phyloP scores from a whole-genome alignment of 2,888 invertebrate species.

The Thymelicus sylvestris region DNA sequence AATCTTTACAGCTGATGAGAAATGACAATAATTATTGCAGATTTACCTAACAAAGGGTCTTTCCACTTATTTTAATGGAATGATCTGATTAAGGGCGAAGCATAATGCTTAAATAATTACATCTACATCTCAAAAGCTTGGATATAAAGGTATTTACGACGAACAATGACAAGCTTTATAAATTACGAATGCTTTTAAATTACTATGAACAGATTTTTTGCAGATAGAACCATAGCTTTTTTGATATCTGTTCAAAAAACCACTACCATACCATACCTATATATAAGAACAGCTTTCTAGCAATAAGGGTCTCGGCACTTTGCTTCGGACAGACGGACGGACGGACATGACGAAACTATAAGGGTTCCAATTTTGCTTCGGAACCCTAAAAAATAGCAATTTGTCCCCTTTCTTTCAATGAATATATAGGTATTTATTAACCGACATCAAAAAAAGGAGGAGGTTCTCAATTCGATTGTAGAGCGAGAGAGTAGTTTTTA shows the following conservation, averaged over 20 bases:
- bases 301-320: too few species aligned
- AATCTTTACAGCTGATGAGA: background rate
- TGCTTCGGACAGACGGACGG: too few species aligned
- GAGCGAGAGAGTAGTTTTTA: too few species aligned
- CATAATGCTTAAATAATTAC: background rate
- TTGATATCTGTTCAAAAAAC: background rate
- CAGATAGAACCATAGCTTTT: background rate
- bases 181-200: background rate
- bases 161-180: background rate
- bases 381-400: too few species aligned
- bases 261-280: too few species aligned
- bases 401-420: too few species aligned
- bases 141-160: background rate
- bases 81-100: slow-evolving; percentile 1
- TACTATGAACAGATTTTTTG: background rate
- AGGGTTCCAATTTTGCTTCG: too few species aligned
- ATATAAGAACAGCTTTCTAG: too few species aligned
- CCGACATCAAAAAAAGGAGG: too few species aligned
- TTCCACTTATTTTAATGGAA: slow-evolving; percentile 10
- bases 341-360: too few species aligned
- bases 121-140: background rate
- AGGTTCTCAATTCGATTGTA: too few species aligned
- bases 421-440: too few species aligned
- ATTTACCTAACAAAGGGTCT: background rate
- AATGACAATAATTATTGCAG: slow-evolving; percentile 7